Evolutionary conservation across 2,797 vertebrate species (phyloP), one percentile per base, ranked within the genome.

Genomic region (Neoniphon sammara): DNA sequence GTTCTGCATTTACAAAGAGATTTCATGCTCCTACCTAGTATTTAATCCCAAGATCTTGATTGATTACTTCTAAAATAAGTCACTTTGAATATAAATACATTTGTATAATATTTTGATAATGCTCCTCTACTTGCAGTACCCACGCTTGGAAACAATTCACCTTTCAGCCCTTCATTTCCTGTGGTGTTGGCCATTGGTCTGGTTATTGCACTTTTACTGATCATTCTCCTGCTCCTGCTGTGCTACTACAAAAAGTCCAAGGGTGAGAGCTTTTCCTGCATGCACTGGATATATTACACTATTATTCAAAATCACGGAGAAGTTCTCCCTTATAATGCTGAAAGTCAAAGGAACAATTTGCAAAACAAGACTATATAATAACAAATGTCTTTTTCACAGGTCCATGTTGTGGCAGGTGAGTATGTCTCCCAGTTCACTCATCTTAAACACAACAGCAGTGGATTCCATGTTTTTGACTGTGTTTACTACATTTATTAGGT

Each of bases 141-240:
- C 10, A 25, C 2, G 7, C 11, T 55, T 56, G 46, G 10, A 3
- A 31, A 1, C n/a, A 46, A 61, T 64, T 2, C 25, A 7, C 23
- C 44, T 50, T n/a, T n/a, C n/a, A n/a, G 1, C n/a, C 46, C 65
- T 64, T 2, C 25, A 7, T 27, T 50, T 50, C 44, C 21, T 36
- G 7, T 77, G 2, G 7, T 10, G 34, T 1, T 63, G 68, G n/a
- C 61, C 18, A 47, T 73, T 27, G 83, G 62, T 0, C 34, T 42
- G 49, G 46, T 70, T 63, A 39, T 21, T 58, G 65, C 54, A 50
- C 9, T 64, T 66, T 1, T 46, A 9, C 8, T 78, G 15, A 17
- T 70, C 15, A 8, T 77, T 7, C 14, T 84, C 12, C 62, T 82
- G 55, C 50, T 81, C n/a, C 31, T 78, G 47, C 10, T 81, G 34